Conservation (phyloP, 2,113 vertebrate genomes). For the Neomonachus schauinslandi region DNA sequence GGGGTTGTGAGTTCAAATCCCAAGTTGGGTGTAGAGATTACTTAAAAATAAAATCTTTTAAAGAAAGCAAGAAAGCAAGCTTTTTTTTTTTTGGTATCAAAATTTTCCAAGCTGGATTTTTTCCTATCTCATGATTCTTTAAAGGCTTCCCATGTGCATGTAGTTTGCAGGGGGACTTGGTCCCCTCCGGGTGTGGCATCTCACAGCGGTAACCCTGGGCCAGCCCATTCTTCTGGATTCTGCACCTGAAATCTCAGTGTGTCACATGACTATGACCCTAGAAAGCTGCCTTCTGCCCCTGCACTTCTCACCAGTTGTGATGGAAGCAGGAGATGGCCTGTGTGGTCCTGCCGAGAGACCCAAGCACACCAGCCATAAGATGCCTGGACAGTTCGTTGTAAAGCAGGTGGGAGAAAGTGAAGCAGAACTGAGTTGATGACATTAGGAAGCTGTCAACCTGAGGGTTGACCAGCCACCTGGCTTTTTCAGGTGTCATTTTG, state of each 20-base stretch:
- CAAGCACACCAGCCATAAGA: fast-evolving
- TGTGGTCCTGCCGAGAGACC: background rate
- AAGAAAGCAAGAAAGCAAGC: background rate
- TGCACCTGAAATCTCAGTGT: background rate
- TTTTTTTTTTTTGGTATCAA: background rate
- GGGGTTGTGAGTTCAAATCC: no score
- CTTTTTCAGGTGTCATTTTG: background rate
- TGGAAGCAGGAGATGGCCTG: background rate
- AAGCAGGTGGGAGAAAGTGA: background rate
- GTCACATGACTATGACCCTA: fast-evolving
- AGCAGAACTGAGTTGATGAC: background rate
- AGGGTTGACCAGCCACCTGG: fast-evolving
- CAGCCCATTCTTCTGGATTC: background rate
- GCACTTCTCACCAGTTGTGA: background rate
- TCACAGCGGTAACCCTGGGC: background rate
- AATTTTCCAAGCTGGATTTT: background rate
- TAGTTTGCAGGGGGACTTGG: background rate
- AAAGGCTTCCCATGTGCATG: background rate
- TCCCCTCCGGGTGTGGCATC: fast-evolving
- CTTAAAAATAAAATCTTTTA: background rate
- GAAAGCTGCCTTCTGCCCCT: background rate
- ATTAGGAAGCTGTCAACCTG: background rate
- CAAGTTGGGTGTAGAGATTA: no score
- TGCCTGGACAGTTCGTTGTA: fast-evolving
- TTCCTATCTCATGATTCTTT: background rate